Evolutionary conservation across 2,797 vertebrate species (phyloP).

Genomic region (Trichosurus vulpecula): DNA sequence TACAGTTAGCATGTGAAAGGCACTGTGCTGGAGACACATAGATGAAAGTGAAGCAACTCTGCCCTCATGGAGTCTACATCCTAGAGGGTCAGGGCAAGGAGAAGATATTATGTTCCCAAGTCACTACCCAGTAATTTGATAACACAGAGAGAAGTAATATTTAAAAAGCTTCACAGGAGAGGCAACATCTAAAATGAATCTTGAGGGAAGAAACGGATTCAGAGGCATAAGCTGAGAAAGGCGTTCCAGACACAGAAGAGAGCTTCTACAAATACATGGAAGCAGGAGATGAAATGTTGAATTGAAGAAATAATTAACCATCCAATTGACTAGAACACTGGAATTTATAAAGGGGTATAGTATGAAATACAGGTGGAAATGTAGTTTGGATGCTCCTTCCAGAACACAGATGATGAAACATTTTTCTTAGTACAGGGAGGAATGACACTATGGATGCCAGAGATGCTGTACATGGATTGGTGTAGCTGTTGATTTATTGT

Average conservation of each 20-base stretch:
- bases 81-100: not conserved
- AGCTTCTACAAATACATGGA: not conserved
- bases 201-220: not conserved
- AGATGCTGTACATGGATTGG: not conserved
- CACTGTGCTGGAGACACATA: not conserved
- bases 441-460: not conserved
- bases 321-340: not conserved
- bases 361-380: not conserved
- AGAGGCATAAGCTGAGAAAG: not conserved
- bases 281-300: not conserved
- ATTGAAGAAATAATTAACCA: not conserved
- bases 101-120: not conserved
- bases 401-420: not conserved
- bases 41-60: not conserved
- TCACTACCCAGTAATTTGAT: not conserved
- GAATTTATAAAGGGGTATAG: not conserved
- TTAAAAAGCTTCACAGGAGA: not conserved
- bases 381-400: not conserved
- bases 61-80: not conserved
- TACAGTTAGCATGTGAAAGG: not conserved
- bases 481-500: not conserved
- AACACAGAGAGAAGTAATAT: not conserved
- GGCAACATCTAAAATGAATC: not conserved
- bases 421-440: not conserved
- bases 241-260: slow-evolving; percentile 63